Conservation (phyloP, 2,797 vertebrate species). For the Simalia tracyae region DNA sequence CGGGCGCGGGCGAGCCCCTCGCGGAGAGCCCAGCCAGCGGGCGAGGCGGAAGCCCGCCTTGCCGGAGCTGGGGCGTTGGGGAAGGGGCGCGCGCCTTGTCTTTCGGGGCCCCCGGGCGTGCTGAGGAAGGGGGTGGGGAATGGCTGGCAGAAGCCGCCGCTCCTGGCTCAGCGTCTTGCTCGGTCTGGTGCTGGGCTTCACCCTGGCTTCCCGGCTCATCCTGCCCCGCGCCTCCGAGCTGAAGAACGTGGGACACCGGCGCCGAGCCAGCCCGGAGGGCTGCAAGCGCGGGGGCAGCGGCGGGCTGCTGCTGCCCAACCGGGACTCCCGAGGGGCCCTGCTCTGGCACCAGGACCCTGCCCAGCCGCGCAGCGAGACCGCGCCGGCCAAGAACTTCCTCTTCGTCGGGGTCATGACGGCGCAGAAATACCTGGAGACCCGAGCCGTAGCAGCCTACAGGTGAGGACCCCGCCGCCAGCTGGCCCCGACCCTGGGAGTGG, state of each 20-base stretch:
- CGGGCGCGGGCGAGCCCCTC: background rate
- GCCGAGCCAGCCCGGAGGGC: conserved; percentile 70
- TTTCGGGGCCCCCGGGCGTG: conserved; percentile 50
- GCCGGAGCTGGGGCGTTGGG: too few relatives aligned
- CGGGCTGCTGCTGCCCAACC: conserved; percentile 8
- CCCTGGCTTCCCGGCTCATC: conserved; percentile 90
- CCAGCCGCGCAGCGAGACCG: conserved; percentile 57
- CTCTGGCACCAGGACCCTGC: conserved; percentile 39
- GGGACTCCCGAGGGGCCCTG: conserved; percentile 23
- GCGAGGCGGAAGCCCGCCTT: rapidly evolving
- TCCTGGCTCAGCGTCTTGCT: conserved; percentile 92
- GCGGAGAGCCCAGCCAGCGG: background rate
- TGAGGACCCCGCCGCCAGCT: conserved; percentile 61
- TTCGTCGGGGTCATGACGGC: conserved; percentile 97
- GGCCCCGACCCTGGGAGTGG: background rate
- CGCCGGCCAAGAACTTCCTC: conserved; percentile 81
- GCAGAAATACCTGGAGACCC: conserved; percentile 93
- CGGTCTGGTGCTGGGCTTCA: conserved; percentile 92
- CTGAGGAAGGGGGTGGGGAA: conserved; percentile 70
- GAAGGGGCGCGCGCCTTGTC: conserved; percentile 32
- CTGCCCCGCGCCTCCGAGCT: conserved; percentile 85
- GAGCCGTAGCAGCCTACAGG: conserved; percentile 91
- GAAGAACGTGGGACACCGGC: conserved; percentile 83
- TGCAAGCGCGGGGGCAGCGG: conserved; percentile 21
- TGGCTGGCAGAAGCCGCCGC: conserved; percentile 91